Conservation (phyloP, 2,113 vertebrate species). For the Thalassoma bifasciatum region DNA sequence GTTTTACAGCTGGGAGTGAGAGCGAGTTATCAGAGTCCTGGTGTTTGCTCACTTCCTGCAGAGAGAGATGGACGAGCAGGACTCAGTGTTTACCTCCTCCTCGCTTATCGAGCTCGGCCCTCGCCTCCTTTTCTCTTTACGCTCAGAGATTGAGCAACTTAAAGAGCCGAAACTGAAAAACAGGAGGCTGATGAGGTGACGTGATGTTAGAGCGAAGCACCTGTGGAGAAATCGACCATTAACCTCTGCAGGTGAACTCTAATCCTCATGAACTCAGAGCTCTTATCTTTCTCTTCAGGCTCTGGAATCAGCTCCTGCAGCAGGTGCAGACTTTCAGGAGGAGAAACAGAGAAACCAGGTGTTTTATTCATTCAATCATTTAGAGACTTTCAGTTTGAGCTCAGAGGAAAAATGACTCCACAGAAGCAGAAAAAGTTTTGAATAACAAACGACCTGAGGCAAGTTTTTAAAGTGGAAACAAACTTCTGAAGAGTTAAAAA, state of each 20-base stretch:
- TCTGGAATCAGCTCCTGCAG: constrained; percentile 12
- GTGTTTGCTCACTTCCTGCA: constrained; percentile 72
- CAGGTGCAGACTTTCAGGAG: constrained; percentile 14
- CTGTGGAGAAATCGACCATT: constrained; percentile 23
- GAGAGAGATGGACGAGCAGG: constrained; percentile 73
- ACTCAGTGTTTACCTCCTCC: constrained; percentile 78
- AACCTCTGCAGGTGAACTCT: constrained; percentile 49
- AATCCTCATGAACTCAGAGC: constrained; percentile 40
- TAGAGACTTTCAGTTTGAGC: no score
- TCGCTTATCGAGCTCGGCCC: constrained; percentile 70
- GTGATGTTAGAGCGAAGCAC: neutral
- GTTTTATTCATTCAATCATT: no score
- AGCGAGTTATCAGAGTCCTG: constrained; percentile 70
- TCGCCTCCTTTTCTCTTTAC: neutral
- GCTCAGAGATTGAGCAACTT: constrained; percentile 52
- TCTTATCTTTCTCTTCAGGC: constrained; percentile 53
- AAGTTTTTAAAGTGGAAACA: no score
- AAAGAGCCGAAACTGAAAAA: constrained; percentile 16
- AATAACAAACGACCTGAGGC: no score
- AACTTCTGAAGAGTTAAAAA: no score
- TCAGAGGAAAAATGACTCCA: no score
- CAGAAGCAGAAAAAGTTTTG: no score
- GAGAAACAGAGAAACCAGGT: no score
- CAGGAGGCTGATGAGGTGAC: constrained; percentile 9
- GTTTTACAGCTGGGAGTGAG: constrained; percentile 54